These are phyloP conservation scores for Meghimatium bilineatum DNA, from an alignment of 2,888 invertebrate species.

Conservation along the genomic window DNA sequence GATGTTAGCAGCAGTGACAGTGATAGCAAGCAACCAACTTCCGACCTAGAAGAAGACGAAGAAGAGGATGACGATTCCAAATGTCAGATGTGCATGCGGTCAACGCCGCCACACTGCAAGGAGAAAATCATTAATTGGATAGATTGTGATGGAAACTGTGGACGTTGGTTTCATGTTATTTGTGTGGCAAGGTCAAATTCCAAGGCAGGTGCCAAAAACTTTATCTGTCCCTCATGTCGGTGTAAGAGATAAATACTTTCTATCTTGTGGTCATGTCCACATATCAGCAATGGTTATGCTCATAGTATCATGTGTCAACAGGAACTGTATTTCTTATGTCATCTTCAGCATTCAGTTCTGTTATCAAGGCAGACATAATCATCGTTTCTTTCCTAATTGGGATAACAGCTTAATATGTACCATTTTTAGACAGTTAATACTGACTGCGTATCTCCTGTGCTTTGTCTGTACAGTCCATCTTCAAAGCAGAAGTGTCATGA, in stretches of 20 bases:
- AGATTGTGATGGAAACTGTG: slow-evolving; percentile 48
- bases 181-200: slow-evolving; percentile 32
- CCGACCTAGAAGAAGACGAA: slow-evolving; percentile 17
- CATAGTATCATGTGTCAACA: neutral
- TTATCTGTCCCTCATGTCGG: slow-evolving; percentile 44
- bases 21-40: neutral
- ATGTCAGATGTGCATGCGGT: slow-evolving; percentile 46
- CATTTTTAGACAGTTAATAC: no score
- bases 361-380: no score
- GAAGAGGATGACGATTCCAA: slow-evolving; percentile 42
- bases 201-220: slow-evolving; percentile 31
- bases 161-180: slow-evolving; percentile 49
- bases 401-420: no score
- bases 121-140: slow-evolving; percentile 43
- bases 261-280: neutral
- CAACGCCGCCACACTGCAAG: slow-evolving; percentile 43
- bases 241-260: slow-evolving; percentile 1
- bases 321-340: neutral
- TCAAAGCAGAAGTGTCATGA: no score
- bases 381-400: no score
- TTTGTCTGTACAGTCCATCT: no score
- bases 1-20: neutral
- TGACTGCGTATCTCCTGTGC: no score
- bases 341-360: no score
- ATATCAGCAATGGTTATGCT: neutral